phyloP scores from a whole-genome alignment of 2,888 invertebrate genomes.

The Monopis laevigella region DNA sequence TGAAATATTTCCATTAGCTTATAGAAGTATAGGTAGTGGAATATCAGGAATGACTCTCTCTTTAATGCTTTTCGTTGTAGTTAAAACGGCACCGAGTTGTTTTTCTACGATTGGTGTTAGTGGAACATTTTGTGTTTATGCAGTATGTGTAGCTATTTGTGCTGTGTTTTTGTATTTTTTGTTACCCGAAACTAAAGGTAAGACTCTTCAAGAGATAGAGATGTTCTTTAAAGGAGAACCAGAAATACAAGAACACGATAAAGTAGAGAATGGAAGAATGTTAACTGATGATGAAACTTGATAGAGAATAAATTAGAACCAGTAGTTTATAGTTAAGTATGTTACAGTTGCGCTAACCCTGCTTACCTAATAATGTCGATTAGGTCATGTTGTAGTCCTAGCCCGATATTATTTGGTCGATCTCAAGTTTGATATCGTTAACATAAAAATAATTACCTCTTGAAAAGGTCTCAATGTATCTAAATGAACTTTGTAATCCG shows the following conservation, averaged over 20 bases:
- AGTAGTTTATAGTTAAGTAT: no score
- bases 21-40: conserved; percentile 72
- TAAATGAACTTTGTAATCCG: no score
- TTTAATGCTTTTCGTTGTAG: conserved; percentile 70
- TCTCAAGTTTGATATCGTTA: no score
- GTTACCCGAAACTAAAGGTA: conserved; percentile 76
- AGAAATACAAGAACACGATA: not conserved
- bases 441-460: no score
- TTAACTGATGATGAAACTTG: not conserved
- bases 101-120: conserved; percentile 60
- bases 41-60: conserved; percentile 71
- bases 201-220: conserved; percentile 74
- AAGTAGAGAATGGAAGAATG: conserved; percentile 7
- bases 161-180: conserved; percentile 64
- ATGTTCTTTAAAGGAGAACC: conserved; percentile 52
- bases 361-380: no score
- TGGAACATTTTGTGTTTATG: conserved; percentile 71
- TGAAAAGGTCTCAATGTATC: no score
- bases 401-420: no score
- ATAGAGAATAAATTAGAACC: no score
- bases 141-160: conserved; percentile 60
- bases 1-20: conserved; percentile 72
- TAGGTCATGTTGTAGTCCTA: no score
- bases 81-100: conserved; percentile 71
- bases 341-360: no score